Evolutionary conservation across 1,140 invertebrate species (phyloP).

Genomic region (Batillaria attramentaria): DNA sequence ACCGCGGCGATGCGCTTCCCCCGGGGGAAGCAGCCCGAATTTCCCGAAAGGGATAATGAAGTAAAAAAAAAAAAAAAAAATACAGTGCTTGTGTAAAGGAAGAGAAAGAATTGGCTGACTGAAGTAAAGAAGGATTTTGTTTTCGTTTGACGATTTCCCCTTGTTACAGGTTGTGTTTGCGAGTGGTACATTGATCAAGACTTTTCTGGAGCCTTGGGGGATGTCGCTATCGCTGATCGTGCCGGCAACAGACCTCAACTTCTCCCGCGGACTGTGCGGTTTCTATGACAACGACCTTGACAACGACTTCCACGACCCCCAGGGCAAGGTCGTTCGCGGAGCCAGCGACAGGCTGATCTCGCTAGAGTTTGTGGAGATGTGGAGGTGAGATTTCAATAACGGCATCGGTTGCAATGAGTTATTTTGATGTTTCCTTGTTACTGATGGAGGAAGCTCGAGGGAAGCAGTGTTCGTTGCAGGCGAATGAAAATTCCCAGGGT

Average conservation of each 20-base stretch:
- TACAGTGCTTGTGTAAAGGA: neutral
- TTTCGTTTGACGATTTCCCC: neutral
- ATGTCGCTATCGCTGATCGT: slow-evolving; percentile 33
- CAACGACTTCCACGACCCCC: slow-evolving; percentile 29
- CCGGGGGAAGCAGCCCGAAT: too few species aligned
- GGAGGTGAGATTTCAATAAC: slow-evolving; percentile 22
- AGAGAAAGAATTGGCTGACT: neutral
- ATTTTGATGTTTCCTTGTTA: too few species aligned
- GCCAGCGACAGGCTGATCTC: neutral
- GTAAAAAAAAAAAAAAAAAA: neutral
- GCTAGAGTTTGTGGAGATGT: slow-evolving; percentile 29
- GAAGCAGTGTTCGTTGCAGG: too few species aligned
- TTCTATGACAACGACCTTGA: slow-evolving; percentile 12
- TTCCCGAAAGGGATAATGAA: too few species aligned
- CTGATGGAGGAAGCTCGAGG: too few species aligned
- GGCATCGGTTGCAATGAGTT: too few species aligned
- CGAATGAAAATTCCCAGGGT: too few species aligned
- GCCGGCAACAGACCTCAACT: slow-evolving; percentile 3
- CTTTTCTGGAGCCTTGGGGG: slow-evolving; percentile 33
- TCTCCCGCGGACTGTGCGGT: slow-evolving; percentile 33
- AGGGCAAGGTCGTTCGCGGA: neutral
- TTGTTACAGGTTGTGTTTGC: slow-evolving; percentile 32
- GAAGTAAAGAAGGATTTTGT: neutral
- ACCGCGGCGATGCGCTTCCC: too few species aligned
- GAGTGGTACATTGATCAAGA: slow-evolving; percentile 28